These are phyloP conservation scores for Xenopus borealis DNA, from an alignment of 2,113 vertebrate species.

Conservation along the genomic window DNA sequence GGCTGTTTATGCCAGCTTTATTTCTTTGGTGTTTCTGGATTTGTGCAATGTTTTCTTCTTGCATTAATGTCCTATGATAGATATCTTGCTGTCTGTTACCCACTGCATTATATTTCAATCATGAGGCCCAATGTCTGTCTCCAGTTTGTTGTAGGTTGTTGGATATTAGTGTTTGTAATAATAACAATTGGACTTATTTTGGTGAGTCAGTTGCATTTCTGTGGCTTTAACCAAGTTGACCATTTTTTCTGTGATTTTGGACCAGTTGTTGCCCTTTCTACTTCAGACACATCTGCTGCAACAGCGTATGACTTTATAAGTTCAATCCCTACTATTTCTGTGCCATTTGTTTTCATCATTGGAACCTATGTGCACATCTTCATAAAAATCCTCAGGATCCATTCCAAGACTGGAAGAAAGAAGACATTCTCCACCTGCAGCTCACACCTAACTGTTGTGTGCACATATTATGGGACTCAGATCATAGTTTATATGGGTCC, in stretches of 20 bases:
- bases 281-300: background rate
- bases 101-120: slow-evolving; percentile 42
- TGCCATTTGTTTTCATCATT: background rate
- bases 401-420: background rate
- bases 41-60: slow-evolving; percentile 52
- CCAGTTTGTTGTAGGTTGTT: slow-evolving; percentile 37
- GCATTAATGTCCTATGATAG: slow-evolving; percentile 56
- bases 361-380: slow-evolving; percentile 33
- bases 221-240: slow-evolving; percentile 24
- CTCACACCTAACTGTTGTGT: slow-evolving; percentile 40
- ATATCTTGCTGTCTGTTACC: slow-evolving; percentile 48
- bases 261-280: slow-evolving; percentile 38
- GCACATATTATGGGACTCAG: slow-evolving; percentile 25
- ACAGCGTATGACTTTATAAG: slow-evolving; percentile 4
- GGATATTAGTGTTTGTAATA: slow-evolving; percentile 15
- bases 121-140: slow-evolving; percentile 46
- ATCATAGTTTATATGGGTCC: slow-evolving; percentile 46
- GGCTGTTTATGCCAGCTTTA: slow-evolving; percentile 50
- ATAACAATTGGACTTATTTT: slow-evolving; percentile 23
- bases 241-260: slow-evolving; percentile 50
- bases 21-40: slow-evolving; percentile 53
- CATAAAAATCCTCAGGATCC: slow-evolving; percentile 36
- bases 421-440: slow-evolving; percentile 27
- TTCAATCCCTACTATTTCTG: slow-evolving; percentile 28
- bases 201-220: slow-evolving; percentile 36